phyloP scores from a whole-genome alignment of 2,113 vertebrate genomes.

The Solea senegalensis region DNA sequence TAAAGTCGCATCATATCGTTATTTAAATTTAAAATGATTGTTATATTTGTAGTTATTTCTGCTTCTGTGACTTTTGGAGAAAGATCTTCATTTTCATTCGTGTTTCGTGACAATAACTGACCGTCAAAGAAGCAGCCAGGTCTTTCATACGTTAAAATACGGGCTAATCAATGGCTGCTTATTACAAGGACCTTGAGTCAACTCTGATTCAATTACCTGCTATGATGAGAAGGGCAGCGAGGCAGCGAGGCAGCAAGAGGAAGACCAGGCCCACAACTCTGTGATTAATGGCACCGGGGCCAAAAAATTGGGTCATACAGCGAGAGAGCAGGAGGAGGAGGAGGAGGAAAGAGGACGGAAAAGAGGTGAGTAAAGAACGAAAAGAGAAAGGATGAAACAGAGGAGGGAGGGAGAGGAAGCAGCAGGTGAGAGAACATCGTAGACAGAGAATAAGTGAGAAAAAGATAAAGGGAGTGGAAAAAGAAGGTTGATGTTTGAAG shows the following conservation, averaged over 20 bases:
- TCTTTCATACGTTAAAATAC: conserved; percentile 50
- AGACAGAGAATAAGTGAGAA: not conserved
- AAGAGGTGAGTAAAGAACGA: not conserved
- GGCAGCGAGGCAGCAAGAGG: conserved; percentile 37
- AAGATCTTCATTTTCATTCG: too few species aligned
- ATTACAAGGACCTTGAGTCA: conserved; percentile 45
- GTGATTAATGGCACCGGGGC: conserved; percentile 77
- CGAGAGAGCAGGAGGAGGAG: conserved; percentile 11
- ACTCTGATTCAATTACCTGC: conserved; percentile 74
- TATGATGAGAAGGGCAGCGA: conserved; percentile 71
- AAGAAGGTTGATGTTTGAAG: not conserved
- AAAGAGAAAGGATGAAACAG: not conserved
- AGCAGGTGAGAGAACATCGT: not conserved
- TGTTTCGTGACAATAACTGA: too few species aligned
- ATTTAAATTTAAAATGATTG: too few species aligned
- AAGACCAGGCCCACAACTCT: conserved; percentile 41
- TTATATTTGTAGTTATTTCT: too few species aligned
- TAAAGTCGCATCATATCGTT: too few species aligned
- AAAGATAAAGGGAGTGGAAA: not conserved
- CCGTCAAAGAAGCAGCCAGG: conserved; percentile 17
- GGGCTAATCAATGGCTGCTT: conserved; percentile 69
- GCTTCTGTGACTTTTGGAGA: too few species aligned
- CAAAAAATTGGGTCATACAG: conserved; percentile 77
- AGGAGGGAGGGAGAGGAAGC: not conserved
- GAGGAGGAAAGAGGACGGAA: not conserved